These are phyloP conservation scores for Diplogasteroides magnus DNA, from an alignment of 1,140 invertebrate species.

Conservation along the genomic window DNA sequence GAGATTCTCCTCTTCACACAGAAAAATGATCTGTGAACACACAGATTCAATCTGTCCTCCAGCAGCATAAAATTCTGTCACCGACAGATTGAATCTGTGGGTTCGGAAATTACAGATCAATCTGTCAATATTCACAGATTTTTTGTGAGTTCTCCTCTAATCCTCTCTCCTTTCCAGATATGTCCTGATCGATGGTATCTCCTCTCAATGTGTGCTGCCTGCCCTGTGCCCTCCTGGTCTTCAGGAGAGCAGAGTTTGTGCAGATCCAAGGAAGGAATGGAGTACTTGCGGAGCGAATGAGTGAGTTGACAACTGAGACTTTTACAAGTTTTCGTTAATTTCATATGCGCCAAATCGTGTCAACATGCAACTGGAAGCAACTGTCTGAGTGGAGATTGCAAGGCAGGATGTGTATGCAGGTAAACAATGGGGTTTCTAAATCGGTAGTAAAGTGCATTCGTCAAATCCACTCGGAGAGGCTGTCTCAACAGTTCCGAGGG, in stretches of 20 bases:
- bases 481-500: no score
- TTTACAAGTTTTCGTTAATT: not conserved
- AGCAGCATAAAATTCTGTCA: no score
- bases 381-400: slow-evolving; percentile 16
- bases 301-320: not conserved
- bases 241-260: slow-evolving; percentile 4
- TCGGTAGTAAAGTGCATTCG: no score
- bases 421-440: slow-evolving; percentile 15
- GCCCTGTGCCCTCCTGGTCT: slow-evolving; percentile 11
- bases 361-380: slow-evolving; percentile 14
- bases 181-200: slow-evolving; percentile 6
- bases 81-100: no score
- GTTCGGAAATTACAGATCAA: no score
- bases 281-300: slow-evolving; percentile 21
- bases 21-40: no score
- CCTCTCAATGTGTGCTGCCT: slow-evolving; percentile 25
- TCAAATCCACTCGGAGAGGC: no score
- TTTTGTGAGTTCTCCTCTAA: no score
- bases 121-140: no score
- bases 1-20: no score
- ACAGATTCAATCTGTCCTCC: no score
- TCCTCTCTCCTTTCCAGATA: slow-evolving; percentile 8
- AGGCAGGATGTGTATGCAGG: slow-evolving; percentile 21
- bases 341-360: slow-evolving; percentile 23
- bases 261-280: slow-evolving; percentile 27